These are phyloP conservation scores for Scatophagus argus DNA, from an alignment of 2,113 vertebrate genomes.

Conservation along the genomic window DNA sequence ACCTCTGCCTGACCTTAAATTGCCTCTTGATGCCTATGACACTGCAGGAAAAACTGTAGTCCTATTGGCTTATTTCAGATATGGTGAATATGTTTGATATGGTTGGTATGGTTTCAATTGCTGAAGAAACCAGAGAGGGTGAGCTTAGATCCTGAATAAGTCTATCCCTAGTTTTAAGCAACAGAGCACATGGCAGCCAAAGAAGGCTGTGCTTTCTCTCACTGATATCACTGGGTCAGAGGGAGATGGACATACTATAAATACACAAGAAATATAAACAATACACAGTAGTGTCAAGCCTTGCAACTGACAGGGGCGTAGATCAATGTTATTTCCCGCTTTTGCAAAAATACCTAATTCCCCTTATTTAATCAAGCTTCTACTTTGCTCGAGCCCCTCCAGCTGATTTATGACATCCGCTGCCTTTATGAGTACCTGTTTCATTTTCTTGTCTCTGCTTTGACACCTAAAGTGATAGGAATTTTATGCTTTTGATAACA, in stretches of 20 bases:
- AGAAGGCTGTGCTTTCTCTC: constrained; percentile 26
- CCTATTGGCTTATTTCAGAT: constrained; percentile 63
- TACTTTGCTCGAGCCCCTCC: constrained; percentile 52
- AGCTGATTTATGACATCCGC: constrained; percentile 76
- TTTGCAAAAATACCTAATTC: constrained; percentile 84
- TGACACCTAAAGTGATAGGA: constrained; percentile 87
- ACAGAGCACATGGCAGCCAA: not conserved
- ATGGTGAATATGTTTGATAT: too few species aligned
- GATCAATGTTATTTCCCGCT: constrained; percentile 82
- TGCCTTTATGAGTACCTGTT: constrained; percentile 86
- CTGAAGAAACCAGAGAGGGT: constrained; percentile 31
- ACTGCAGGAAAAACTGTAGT: constrained; percentile 37
- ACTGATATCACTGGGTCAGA: constrained; percentile 51
- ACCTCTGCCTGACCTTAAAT: constrained; percentile 73
- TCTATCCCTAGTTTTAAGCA: constrained; percentile 26
- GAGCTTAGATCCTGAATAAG: constrained; percentile 33
- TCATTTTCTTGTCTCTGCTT: constrained; percentile 81
- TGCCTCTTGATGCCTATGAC: constrained; percentile 68
- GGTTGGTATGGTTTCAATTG: constrained; percentile 50
- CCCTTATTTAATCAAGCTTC: constrained; percentile 83
- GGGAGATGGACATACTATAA: constrained; percentile 69
- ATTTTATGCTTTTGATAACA: constrained; percentile 87
- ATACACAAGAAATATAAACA: constrained; percentile 68
- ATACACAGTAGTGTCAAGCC: constrained; percentile 67
- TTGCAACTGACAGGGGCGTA: constrained; percentile 73